These are phyloP conservation scores for Meghimatium bilineatum DNA, from an alignment of 2,888 invertebrate genomes.

Conservation along the genomic window DNA sequence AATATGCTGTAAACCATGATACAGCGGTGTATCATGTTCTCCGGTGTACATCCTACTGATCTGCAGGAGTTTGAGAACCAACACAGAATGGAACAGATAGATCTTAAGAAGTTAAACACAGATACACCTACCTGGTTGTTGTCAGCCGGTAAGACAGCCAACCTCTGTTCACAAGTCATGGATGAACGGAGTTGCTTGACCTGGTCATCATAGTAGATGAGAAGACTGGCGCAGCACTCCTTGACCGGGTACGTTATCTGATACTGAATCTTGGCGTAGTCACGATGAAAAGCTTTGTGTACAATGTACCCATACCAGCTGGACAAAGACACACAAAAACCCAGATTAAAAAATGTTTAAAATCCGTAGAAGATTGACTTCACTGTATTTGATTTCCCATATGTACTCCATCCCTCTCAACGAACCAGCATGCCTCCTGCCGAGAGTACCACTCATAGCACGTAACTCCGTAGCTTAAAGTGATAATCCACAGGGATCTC, in stretches of 20 bases:
- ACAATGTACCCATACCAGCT: slow-evolving; percentile 71
- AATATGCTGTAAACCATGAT: no score
- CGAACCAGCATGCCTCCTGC: no score
- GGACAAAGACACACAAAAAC: background rate
- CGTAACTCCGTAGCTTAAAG: no score
- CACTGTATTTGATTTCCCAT: no score
- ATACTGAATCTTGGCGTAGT: slow-evolving; percentile 68
- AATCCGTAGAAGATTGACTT: no score
- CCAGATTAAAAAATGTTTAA: no score
- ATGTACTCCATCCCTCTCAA: no score
- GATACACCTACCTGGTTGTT: slow-evolving; percentile 60
- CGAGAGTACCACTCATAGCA: no score
- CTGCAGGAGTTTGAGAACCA: no score
- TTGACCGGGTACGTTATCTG: slow-evolving; percentile 68
- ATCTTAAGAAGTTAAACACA: background rate
- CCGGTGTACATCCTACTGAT: no score
- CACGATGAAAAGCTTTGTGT: slow-evolving; percentile 69
- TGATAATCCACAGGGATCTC: no score
- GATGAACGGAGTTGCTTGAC: slow-evolving; percentile 60
- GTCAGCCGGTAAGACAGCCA: slow-evolving; percentile 60
- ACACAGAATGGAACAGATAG: background rate
- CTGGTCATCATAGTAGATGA: slow-evolving; percentile 73
- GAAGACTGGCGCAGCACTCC: slow-evolving; percentile 67
- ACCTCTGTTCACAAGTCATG: slow-evolving; percentile 66
- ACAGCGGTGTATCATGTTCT: no score